Percentiles rank a stretch among this genome's conserved stretches.
Conservation (phyloP, 2,113 vertebrate species). For the Oenanthe oenanthe region DNA sequence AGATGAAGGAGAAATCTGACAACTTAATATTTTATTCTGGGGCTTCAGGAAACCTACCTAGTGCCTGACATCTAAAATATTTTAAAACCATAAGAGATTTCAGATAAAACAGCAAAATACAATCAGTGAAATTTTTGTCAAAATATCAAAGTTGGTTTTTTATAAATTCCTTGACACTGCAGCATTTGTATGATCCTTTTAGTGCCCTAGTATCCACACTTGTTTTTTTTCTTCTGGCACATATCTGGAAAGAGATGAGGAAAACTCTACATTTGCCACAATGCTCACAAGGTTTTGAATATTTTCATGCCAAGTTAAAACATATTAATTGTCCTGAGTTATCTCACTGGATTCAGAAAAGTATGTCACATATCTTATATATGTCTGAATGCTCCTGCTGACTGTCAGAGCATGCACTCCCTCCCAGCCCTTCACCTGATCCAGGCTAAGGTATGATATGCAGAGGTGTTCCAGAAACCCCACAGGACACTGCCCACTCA, state of each 20-base stretch:
- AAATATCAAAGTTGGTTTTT: conserved; percentile 35
- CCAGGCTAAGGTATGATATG: background rate
- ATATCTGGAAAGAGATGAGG: background rate
- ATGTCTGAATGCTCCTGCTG: background rate
- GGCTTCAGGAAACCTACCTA: background rate
- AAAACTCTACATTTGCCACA: background rate
- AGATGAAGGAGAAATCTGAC: background rate
- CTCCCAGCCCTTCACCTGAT: background rate
- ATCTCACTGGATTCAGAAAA: background rate
- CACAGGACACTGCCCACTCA: background rate
- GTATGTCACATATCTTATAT: background rate
- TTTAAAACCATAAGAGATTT: background rate
- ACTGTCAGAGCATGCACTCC: background rate
- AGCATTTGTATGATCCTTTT: background rate
- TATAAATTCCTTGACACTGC: background rate
- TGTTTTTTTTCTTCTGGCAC: background rate
- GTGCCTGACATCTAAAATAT: conserved; percentile 16
- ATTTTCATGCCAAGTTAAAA: background rate
- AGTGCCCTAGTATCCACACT: background rate
- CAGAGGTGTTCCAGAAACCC: background rate
- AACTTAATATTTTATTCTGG: conserved; percentile 11
- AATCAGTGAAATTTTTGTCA: background rate
- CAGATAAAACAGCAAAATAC: background rate
- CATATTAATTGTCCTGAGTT: background rate
- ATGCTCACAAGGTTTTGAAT: background rate